These are phyloP conservation scores for Ahaetulla prasina DNA, from an alignment of 2,113 vertebrate species.

Conservation along the genomic window DNA sequence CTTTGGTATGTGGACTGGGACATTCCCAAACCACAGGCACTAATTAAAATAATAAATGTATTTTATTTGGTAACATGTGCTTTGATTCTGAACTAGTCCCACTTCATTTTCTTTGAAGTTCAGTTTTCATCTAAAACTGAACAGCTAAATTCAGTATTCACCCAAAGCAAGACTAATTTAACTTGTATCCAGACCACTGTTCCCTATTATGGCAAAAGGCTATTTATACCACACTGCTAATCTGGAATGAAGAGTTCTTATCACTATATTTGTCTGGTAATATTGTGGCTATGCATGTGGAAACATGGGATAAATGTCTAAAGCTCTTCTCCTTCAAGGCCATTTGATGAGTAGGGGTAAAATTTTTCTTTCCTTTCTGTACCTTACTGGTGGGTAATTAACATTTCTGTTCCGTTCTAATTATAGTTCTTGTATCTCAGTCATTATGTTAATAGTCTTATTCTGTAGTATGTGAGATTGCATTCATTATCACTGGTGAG, in stretches of 20 bases:
- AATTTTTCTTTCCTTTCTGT: constrained; percentile 67
- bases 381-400: constrained; percentile 76
- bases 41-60: neutral
- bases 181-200: neutral
- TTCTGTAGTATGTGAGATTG: constrained; percentile 83
- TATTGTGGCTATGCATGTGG: constrained; percentile 12
- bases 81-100: neutral
- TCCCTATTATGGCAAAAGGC: neutral
- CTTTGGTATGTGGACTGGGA: neutral
- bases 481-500: constrained; percentile 86
- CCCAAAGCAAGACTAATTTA: neutral
- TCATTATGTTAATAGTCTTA: constrained; percentile 83
- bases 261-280: constrained; percentile 48
- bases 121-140: neutral
- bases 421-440: constrained; percentile 83
- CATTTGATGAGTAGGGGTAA: constrained; percentile 45
- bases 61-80: neutral
- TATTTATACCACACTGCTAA: rapidly evolving
- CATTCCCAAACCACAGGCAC: neutral
- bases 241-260: constrained; percentile 16
- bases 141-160: neutral
- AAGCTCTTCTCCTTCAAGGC: constrained; percentile 24
- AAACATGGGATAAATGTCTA: constrained; percentile 27
- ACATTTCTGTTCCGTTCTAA: constrained; percentile 80
- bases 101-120: neutral